These are phyloP conservation scores for Tinamus major DNA, from an alignment of 2,797 vertebrate genomes.

Conservation along the genomic window DNA sequence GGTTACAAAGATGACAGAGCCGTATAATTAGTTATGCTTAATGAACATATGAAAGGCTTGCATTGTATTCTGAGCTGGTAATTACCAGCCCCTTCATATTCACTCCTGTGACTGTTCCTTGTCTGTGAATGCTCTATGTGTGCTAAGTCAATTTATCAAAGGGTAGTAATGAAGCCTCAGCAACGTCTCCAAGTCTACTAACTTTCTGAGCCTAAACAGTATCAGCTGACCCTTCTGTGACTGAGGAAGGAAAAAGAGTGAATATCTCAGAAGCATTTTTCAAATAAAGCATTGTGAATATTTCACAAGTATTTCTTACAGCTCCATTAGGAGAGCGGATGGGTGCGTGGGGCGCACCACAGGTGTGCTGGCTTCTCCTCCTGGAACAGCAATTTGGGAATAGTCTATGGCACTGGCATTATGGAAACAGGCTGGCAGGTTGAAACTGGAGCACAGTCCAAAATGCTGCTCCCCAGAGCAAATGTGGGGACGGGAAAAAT, in stretches of 20 bases:
- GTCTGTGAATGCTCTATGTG: neutral
- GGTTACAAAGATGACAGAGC: neutral
- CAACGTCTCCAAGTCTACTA: neutral
- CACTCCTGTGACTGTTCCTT: neutral
- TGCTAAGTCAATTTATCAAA: neutral
- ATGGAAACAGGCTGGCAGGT: neutral
- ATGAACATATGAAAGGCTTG: neutral
- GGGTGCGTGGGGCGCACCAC: neutral
- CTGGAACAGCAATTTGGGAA: neutral
- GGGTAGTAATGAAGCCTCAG: neutral
- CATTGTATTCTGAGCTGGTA: neutral
- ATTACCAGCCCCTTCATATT: conserved; percentile 18
- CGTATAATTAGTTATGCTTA: conserved; percentile 18
- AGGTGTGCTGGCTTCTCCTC: neutral
- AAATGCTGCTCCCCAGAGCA: neutral
- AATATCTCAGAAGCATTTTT: neutral
- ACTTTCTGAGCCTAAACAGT: neutral
- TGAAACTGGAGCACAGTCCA: neutral
- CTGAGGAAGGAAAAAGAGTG: neutral
- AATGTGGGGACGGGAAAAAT: neutral
- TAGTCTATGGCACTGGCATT: neutral
- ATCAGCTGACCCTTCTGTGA: neutral
- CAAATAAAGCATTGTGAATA: neutral
- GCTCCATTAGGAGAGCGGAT: neutral
- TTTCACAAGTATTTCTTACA: neutral